These are phyloP conservation scores for Drosophila ochracea DNA, from an alignment of 2,888 invertebrate species.

Conservation along the genomic window DNA sequence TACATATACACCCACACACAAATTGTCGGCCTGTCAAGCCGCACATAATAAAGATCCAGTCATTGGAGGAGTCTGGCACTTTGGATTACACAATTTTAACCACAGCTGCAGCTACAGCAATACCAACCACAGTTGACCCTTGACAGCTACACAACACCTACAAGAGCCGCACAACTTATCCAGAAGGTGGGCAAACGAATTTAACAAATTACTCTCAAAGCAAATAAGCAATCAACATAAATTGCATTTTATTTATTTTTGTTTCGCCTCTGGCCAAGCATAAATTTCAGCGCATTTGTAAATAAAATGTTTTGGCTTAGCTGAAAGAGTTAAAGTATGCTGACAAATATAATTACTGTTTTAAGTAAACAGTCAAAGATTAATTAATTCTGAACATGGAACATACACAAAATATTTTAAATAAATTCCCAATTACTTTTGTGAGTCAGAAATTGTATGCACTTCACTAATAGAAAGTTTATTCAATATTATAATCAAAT, in stretches of 20 bases:
- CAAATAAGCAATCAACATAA: slow-evolving; percentile 81
- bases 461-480: neutral
- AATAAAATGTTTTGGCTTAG: slow-evolving; percentile 15
- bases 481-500: neutral
- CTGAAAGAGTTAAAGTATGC: slow-evolving; percentile 7
- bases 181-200: slow-evolving; percentile 55
- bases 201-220: slow-evolving; percentile 72
- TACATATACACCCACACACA: slow-evolving; percentile 2
- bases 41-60: slow-evolving; percentile 43
- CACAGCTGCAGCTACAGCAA: slow-evolving; percentile 25
- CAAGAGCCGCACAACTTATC: slow-evolving; percentile 15
- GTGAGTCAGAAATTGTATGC: neutral
- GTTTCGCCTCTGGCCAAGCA: slow-evolving; percentile 47
- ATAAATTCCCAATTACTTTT: neutral
- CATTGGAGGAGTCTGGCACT: slow-evolving; percentile 52
- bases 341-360: slow-evolving; percentile 30
- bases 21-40: slow-evolving; percentile 34
- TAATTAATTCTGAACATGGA: neutral
- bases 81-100: slow-evolving; percentile 51
- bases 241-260: slow-evolving; percentile 61
- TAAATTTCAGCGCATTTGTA: slow-evolving; percentile 41
- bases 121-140: slow-evolving; percentile 63
- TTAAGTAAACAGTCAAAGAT: slow-evolving; percentile 12
- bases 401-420: neutral
- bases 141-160: slow-evolving; percentile 70